Conservation (phyloP, 2,797 vertebrate genomes). For the Choloepus didactylus region DNA sequence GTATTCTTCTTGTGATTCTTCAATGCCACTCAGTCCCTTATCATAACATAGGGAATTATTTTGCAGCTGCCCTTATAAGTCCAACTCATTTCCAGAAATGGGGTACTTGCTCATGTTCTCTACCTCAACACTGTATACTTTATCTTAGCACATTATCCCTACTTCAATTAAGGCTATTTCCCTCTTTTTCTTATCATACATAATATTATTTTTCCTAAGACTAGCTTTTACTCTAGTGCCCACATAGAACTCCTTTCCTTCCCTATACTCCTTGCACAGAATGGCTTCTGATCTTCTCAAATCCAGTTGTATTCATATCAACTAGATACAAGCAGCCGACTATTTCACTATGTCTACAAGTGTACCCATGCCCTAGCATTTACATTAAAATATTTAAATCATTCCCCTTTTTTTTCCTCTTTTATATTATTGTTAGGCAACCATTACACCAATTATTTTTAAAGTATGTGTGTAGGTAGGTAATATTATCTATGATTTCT, state of each 20-base stretch:
- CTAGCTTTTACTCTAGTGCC: neutral
- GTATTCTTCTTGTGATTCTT: conserved; percentile 63
- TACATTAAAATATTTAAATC: conserved; percentile 12
- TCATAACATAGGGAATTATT: conserved; percentile 36
- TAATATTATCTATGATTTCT: neutral
- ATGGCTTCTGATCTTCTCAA: conserved; percentile 11
- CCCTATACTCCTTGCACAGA: neutral
- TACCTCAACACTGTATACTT: neutral
- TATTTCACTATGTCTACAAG: conserved; percentile 31
- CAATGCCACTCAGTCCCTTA: conserved; percentile 12
- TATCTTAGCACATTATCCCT: neutral
- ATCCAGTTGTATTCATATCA: neutral
- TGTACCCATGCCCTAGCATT: neutral
- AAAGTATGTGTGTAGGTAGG: neutral
- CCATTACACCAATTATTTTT: neutral
- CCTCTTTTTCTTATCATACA: conserved; percentile 29
- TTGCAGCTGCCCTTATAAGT: conserved; percentile 43
- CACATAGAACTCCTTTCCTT: neutral
- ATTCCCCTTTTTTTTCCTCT: neutral
- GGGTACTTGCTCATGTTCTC: neutral
- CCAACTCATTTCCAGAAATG: conserved; percentile 36
- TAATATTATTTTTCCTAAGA: neutral
- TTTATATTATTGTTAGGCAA: neutral
- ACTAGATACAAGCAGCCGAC: neutral
- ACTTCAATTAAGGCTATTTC: conserved; percentile 1